Evolutionary conservation across 37 sponge, comb jelly and placozoan genomes (phyloP).

Genomic region (Agelas oroides): DNA sequence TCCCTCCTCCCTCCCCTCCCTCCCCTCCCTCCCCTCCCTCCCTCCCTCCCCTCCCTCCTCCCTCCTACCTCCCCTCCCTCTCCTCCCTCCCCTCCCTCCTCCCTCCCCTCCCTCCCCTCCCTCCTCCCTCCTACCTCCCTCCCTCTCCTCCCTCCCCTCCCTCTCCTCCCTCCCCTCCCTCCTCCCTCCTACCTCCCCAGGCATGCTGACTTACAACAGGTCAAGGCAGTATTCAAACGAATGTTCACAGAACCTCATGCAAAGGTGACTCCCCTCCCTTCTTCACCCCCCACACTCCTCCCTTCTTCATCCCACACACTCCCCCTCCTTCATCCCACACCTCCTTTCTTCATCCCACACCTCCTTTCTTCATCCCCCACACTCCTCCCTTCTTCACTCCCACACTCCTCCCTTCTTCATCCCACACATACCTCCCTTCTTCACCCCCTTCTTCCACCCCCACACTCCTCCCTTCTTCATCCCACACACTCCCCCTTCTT

Average conservation of each 20-base stretch:
- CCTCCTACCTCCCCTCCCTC: too few relatives aligned
- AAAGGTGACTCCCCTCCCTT: constrained; percentile 59
- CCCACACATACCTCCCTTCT: neutral
- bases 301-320: neutral
- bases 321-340: neutral
- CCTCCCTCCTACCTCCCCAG: constrained; percentile 1
- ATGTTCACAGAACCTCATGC: constrained; percentile 80
- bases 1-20: too few relatives aligned
- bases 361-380: neutral
- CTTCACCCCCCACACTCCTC: neutral
- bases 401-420: neutral
- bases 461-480: neutral
- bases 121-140: too few relatives aligned
- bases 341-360: too few relatives aligned
- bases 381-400: neutral
- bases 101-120: too few relatives aligned
- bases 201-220: constrained; percentile 55
- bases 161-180: too few relatives aligned
- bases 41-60: too few relatives aligned
- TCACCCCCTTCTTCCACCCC: neutral
- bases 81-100: too few relatives aligned
- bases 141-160: too few relatives aligned
- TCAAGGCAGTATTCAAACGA: constrained; percentile 73
- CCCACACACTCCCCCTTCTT: neutral
- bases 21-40: neutral